A percentile compares a stretch with the other conserved stretches of the same genome.
These are phyloP conservation scores for Tachystola acroxantha DNA, from an alignment of 2,888 invertebrate genomes.

Conservation along the genomic window DNA sequence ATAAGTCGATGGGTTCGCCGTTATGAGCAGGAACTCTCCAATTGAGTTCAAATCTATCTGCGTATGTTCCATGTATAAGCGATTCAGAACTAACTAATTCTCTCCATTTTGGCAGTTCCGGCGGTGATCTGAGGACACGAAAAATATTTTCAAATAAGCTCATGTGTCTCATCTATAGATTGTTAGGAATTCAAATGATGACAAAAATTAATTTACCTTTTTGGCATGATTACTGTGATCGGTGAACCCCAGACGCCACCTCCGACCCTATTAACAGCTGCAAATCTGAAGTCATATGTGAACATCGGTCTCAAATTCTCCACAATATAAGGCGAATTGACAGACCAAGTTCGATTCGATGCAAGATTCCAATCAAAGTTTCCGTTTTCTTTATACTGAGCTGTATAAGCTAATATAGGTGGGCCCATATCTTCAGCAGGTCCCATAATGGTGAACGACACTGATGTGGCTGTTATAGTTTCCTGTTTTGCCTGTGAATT, in stretches of 20 bases:
- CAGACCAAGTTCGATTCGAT: conserved; percentile 87
- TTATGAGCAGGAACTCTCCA: conserved; percentile 94
- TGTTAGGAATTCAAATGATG: not conserved
- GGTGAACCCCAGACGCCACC: conserved; percentile 85
- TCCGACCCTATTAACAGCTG: conserved; percentile 91
- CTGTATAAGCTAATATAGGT: conserved; percentile 84
- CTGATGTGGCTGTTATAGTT: conserved; percentile 89
- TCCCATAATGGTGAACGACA: conserved; percentile 87
- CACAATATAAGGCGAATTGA: conserved; percentile 87
- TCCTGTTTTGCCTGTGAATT: conserved; percentile 79
- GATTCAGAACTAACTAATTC: conserved; percentile 63
- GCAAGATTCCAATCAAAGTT: conserved; percentile 84
- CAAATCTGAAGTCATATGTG: conserved; percentile 89
- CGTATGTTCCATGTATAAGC: conserved; percentile 76
- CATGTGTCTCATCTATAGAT: not conserved
- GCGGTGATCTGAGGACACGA: conserved; percentile 81
- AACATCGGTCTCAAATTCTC: conserved; percentile 88
- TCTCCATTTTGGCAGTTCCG: conserved; percentile 80
- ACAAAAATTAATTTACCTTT: conserved; percentile 50
- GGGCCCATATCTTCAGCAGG: conserved; percentile 87
- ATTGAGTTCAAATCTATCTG: conserved; percentile 87
- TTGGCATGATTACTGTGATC: conserved; percentile 84
- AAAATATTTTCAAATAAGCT: conserved; percentile 4
- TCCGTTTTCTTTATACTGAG: conserved; percentile 85
- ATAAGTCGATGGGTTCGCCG: conserved; percentile 91